Base-by-base conservation (phyloP, 2,888 invertebrate genomes). In the Hybos culiciformis region DNA sequence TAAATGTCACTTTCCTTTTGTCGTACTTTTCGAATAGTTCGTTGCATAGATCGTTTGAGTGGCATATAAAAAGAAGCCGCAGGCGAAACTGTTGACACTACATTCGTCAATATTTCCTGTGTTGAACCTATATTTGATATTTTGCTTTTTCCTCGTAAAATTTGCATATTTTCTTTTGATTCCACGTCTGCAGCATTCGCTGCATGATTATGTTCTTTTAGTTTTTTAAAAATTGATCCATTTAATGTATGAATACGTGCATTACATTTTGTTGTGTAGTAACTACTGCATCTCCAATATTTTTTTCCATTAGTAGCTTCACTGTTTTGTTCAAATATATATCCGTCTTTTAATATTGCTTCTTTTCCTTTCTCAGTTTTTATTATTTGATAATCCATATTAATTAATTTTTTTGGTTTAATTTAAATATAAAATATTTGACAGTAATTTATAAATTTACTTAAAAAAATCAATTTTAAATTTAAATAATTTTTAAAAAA, bases 41-140 rank as follows among this genome's bases (percentile, higher is more conserved):
- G 31, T 32, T 32, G 31, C 31, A 32, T 32, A 32, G 31, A 32
- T 14, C 31, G 31, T 32, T 32, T 32, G 31, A 32, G 31, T 32
- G 31, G 31, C 31, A 32, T 32, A 32, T 32, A 32, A 32, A 32
- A 32, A 15, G 31, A 14, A 32, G 31, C 15, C 31, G 31, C 31
- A 15, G 31, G 14, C 31, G 31, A 32, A 32, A 32, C 31, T 32
- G 31, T 32, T 32, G 31, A 32, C 15, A 32, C 31, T 32, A 32
- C 31, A 32, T 15, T 32, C 15, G 31, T 32, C 31, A 32, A n/a
- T 32, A 32, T 32, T 32, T 32, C 31, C 31, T 32, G 31, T 32
- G 31, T 32, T 32, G 31, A 32, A 15, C 14, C 31, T 14, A 14
- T 32, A 32, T 32, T 32, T 14, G 14, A 32, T 32, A 32, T 32